A percentile compares a stretch with the other conserved stretches of the same genome.
phyloP scores from a whole-genome alignment of 2,888 invertebrate species.

The Dryobotodes eremita region DNA sequence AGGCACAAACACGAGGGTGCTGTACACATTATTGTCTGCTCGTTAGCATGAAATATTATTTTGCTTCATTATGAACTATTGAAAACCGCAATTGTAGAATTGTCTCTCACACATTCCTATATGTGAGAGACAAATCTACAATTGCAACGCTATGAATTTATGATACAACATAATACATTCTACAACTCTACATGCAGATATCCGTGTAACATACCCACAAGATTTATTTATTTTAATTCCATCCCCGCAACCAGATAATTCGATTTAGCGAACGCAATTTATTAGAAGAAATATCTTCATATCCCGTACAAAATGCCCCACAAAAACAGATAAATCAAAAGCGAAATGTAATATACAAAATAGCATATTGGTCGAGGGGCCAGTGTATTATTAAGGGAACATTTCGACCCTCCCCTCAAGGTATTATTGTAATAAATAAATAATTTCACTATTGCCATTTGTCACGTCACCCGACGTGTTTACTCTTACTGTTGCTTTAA shows the following conservation, averaged over 20 bases:
- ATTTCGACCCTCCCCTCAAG: constrained; percentile 67
- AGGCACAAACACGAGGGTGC: too few relatives aligned
- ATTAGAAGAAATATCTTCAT: constrained; percentile 63
- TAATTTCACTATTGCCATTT: constrained; percentile 72
- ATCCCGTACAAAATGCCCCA: constrained; percentile 26
- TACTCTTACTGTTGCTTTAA: constrained; percentile 22
- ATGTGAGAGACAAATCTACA: too few relatives aligned
- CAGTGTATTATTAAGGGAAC: constrained; percentile 69
- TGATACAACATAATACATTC: not conserved
- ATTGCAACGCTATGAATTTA: too few relatives aligned
- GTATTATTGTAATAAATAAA: constrained; percentile 70
- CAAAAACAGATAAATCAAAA: constrained; percentile 61
- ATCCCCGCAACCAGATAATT: constrained; percentile 58
- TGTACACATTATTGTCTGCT: too few relatives aligned
- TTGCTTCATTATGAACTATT: not conserved
- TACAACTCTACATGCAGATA: not conserved
- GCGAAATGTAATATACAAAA: constrained; percentile 67
- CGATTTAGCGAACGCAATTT: constrained; percentile 68
- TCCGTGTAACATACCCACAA: constrained; percentile 26
- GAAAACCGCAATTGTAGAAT: not conserved
- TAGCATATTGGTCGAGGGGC: constrained; percentile 65
- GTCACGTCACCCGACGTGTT: constrained; percentile 67
- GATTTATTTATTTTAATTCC: constrained; percentile 74
- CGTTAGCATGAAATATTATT: too few relatives aligned
- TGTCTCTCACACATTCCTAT: not conserved